Base-by-base conservation (phyloP, 1,140 invertebrate species). In the Heliconius himera region DNA sequence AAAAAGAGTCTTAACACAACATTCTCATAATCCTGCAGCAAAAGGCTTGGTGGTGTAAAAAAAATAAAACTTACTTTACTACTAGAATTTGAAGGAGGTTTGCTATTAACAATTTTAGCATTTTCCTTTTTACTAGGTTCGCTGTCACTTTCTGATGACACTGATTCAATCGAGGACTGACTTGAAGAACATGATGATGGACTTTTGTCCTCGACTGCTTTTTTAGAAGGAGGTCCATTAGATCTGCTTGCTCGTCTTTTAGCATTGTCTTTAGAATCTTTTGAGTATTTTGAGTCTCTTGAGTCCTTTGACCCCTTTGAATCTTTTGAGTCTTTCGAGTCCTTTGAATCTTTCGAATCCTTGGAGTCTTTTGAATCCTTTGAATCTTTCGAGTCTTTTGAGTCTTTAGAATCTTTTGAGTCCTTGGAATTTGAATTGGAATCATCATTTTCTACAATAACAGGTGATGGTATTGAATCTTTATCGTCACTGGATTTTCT, bases 151-250 rank as follows among this genome's bases (percentile, higher is more conserved):
- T 91, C 91, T 6, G 92, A 91, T 0, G 93, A 92, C 0, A 93
- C 89, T 0, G 92, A 92, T 74, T 94, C 93, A 8, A 90, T 81
- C 1, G 93, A 94, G 0, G 93, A 94, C 77, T 93, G 93, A 82
- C 93, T 94, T 2, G 93, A 93, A 9, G 90, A 85, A 80, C 93
- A 93, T 73, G 93, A 94, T n/a, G 93, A 92, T 8, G 88, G 89
- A 85, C 91, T 94, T 78, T 93, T 94, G 2, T 88, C 88, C 73
- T 94, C 91, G 3, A 88, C 86, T 8, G 83, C 46, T 74, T 93
- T 94, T 76, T 93, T 94, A 3, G 93, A 87, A 4, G 91, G 93
- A 18, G 93, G 91, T 0, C 92, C 93, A 80, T 83, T 92, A 20
- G 88, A 85, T 22, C 87, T 82, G 51, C 89, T 92, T 0, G 87